Evolutionary conservation across 2,797 vertebrate species (phyloP).

Genomic region (Notolabrus celidotus): DNA sequence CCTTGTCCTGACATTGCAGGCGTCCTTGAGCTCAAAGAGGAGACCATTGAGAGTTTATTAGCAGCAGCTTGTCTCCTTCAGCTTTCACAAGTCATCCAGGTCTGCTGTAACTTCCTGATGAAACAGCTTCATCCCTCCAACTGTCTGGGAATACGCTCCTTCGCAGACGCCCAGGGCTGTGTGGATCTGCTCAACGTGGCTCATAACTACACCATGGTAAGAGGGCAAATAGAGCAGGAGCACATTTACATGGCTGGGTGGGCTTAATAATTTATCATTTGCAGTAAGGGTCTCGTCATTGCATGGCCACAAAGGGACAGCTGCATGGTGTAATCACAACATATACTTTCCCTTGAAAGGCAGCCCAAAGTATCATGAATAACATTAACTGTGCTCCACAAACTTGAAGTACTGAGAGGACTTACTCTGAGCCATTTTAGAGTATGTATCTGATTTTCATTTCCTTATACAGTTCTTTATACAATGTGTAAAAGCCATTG

Average conservation of each 20-base stretch:
- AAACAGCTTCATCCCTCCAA: constrained; percentile 99
- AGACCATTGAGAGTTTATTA: constrained; percentile 96
- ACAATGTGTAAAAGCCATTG: neutral
- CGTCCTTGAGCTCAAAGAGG: constrained; percentile 95
- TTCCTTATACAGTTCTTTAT: neutral
- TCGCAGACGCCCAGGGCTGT: constrained; percentile 97
- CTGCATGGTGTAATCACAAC: no score
- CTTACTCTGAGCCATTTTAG: neutral
- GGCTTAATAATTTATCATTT: constrained; percentile 59
- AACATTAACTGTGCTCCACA: constrained; percentile 4
- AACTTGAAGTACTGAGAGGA: neutral
- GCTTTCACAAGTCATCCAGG: constrained; percentile 96
- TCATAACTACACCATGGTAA: constrained; percentile 97
- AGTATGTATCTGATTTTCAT: neutral
- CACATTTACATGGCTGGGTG: constrained; percentile 23
- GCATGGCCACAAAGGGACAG: constrained; percentile 5
- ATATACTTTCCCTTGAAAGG: constrained; percentile 13
- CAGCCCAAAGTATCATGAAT: neutral
- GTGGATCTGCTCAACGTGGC: constrained; percentile 93
- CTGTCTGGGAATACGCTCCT: constrained; percentile 97
- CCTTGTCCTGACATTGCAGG: constrained; percentile 82
- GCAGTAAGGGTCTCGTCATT: constrained; percentile 21
- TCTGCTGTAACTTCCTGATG: constrained; percentile 98
- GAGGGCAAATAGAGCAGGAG: constrained; percentile 28
- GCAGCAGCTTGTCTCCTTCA: constrained; percentile 98